Evolutionary conservation across 1,140 invertebrate species (phyloP), one percentile per base, ranked within the genome.

Genomic region (Venturia canescens): DNA sequence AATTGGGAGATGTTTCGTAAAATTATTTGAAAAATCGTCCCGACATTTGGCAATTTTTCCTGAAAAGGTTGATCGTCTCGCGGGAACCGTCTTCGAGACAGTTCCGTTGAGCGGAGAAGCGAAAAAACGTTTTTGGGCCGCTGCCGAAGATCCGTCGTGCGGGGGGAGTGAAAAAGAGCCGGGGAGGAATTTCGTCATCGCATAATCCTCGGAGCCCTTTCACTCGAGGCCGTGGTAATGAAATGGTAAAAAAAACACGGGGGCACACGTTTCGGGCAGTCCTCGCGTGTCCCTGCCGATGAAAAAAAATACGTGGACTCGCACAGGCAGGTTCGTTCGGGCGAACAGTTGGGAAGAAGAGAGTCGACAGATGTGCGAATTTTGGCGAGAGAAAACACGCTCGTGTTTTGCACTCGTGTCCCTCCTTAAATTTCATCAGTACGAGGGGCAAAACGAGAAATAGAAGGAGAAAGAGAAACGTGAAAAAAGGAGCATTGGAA

Each of bases 281-380:
- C 53, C 53, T n/a, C 18, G 21, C 21, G 18, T 57, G 18, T 57
- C 13, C 21, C 53, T n/a, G 21, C 21, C n/a, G n/a, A 57, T n/a
- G 21, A 2, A 57, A n/a, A 57, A n/a, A 57, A n/a, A 57, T 57
- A 57, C n/a, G 9, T n/a, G n/a, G n/a, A n/a, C n/a, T n/a, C n/a
- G n/a, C n/a, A n/a, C 9, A 23, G 2, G 13, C 15, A 53, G 3
- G 15, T 21, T 34, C 9, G 3, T 34, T 34, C 3, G 9, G 15
- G 11, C 18, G 2, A 57, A 23, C 53, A 57, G 53, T 57, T 57
- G 53, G 6, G 53, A 9, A 57, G 53, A 9, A 57, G n/a, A 57
- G n/a, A 23, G 5, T 44, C 53, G 53, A 57, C 53, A 57, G 53
- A 57, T 57, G 53, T 57, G 11, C 53, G 21, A 66, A 66, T 66